Percentiles rank a stretch among this genome's conserved stretches.
Evolutionary conservation across 2,888 invertebrate species (phyloP).

Genomic region (Antheraea assamensis): DNA sequence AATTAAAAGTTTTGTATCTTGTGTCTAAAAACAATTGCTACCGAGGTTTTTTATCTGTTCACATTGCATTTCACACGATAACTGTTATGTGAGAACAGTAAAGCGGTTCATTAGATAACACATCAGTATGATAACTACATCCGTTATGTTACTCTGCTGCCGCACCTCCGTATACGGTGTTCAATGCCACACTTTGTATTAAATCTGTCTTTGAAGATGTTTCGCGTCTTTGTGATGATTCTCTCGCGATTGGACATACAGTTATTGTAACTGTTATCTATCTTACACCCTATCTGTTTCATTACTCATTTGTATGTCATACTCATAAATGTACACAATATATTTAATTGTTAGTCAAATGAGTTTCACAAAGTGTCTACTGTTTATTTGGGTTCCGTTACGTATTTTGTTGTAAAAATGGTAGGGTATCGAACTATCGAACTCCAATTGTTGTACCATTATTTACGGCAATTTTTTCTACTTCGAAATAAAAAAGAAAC

Average conservation of each 20-base stretch:
- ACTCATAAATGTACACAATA: too few relatives aligned
- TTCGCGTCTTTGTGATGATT: not conserved
- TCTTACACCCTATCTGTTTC: not conserved
- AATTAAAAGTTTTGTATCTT: not conserved
- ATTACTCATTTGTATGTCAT: not conserved
- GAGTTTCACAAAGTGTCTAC: too few relatives aligned
- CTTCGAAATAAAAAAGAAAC: too few relatives aligned
- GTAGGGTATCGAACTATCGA: too few relatives aligned
- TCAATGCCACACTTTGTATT: not conserved
- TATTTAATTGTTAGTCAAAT: too few relatives aligned
- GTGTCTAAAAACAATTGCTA: too few relatives aligned
- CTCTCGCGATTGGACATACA: not conserved
- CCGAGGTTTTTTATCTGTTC: not conserved
- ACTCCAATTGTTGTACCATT: too few relatives aligned
- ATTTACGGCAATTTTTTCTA: too few relatives aligned
- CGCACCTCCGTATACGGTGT: not conserved
- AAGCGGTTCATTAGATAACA: slow-evolving; percentile 15
- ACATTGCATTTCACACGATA: slow-evolving; percentile 27
- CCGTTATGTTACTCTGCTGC: not conserved
- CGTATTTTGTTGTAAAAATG: too few relatives aligned
- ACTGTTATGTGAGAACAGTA: slow-evolving; percentile 42
- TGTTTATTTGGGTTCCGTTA: too few relatives aligned
- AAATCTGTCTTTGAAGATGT: not conserved
- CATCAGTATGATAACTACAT: not conserved
- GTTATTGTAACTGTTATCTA: not conserved